Conservation (phyloP, 2,797 vertebrate species). For the Pteropus rufus region DNA sequence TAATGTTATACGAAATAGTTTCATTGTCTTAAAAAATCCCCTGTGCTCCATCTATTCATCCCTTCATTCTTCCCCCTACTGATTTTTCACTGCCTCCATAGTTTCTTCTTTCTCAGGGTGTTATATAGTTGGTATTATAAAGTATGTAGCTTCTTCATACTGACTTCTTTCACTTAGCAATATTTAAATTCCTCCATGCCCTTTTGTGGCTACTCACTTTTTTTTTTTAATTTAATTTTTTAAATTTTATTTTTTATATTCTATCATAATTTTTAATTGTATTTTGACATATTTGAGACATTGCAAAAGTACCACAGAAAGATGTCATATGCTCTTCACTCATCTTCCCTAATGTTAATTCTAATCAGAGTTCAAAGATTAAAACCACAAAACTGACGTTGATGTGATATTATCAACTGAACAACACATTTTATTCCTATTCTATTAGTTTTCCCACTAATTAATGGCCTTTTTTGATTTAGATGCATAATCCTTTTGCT, state of each 20-base stretch:
- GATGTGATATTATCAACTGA: neutral
- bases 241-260: neutral
- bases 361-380: neutral
- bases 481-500: neutral
- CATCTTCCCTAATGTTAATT: neutral
- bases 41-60: neutral
- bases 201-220: neutral
- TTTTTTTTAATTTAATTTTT: neutral
- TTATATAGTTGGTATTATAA: neutral
- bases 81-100: neutral
- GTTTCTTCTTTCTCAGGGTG: neutral
- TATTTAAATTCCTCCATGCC: neutral
- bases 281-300: neutral
- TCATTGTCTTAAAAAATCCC: neutral
- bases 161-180: neutral
- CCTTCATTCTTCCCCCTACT: neutral
- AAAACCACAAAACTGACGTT: neutral
- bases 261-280: neutral
- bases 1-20: neutral
- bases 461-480: neutral
- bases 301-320: neutral
- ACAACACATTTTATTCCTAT: neutral
- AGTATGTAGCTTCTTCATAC: neutral
- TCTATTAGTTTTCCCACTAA: neutral
- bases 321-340: neutral